These are phyloP conservation scores for Chironomus striatipennis DNA, from an alignment of 1,140 invertebrate species.

Conservation along the genomic window DNA sequence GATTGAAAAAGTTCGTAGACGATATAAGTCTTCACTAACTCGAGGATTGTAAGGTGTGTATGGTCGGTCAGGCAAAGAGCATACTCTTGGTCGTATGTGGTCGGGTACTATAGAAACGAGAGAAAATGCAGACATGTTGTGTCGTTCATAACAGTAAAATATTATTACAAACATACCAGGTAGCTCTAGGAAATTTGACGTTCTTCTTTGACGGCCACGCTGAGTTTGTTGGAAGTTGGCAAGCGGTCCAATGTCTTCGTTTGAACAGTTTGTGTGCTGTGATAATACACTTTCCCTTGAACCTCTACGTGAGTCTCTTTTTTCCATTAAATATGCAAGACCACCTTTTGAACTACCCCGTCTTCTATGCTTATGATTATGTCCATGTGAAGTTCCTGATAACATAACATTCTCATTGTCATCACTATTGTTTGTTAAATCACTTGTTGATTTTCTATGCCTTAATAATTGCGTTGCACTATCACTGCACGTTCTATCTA, in stretches of 20 bases:
- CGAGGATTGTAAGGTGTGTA: slow-evolving; percentile 61
- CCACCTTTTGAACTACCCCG: slow-evolving; percentile 46
- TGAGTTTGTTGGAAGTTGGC: slow-evolving; percentile 62
- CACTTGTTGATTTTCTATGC: slow-evolving; percentile 61
- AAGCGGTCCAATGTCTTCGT: slow-evolving; percentile 66
- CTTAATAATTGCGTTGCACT: slow-evolving; percentile 37
- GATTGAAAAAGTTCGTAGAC: slow-evolving; percentile 80
- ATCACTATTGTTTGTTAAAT: slow-evolving; percentile 51
- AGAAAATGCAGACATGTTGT: neutral
- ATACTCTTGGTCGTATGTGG: slow-evolving; percentile 70
- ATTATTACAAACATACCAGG: slow-evolving; percentile 52
- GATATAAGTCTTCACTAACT: slow-evolving; percentile 70
- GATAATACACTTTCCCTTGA: slow-evolving; percentile 57
- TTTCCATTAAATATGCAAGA: slow-evolving; percentile 63
- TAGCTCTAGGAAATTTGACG: slow-evolving; percentile 78
- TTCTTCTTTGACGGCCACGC: slow-evolving; percentile 61
- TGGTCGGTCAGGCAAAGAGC: slow-evolving; percentile 70
- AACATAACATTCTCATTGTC: slow-evolving; percentile 18
- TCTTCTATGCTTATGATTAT: slow-evolving; percentile 32
- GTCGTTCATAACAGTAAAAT: neutral
- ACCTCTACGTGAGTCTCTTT: slow-evolving; percentile 56
- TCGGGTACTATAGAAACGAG: slow-evolving; percentile 55
- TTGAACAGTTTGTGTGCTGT: slow-evolving; percentile 50
- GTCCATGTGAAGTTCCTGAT: slow-evolving; percentile 10
- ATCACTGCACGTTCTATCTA: slow-evolving; percentile 38